Conservation (phyloP, 1,140 invertebrate species). For the Drosophila sturtevanti region DNA sequence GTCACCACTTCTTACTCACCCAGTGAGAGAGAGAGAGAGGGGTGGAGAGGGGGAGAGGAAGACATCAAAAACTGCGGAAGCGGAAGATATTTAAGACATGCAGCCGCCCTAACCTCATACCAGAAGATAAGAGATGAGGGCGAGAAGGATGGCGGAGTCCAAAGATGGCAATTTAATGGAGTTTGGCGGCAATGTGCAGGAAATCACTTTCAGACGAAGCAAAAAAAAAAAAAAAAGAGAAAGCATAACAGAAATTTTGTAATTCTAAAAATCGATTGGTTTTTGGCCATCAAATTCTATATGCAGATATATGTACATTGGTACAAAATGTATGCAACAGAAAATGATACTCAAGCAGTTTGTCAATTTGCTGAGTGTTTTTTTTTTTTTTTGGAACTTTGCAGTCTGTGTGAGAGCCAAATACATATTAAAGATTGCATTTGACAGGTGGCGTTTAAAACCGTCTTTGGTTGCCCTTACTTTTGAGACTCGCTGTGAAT, state of each 20-base stretch:
- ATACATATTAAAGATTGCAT: conserved; percentile 24
- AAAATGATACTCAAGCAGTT: conserved; percentile 52
- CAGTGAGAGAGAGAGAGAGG: conserved; percentile 8
- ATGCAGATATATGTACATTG: conserved; percentile 49
- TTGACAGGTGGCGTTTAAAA: conserved; percentile 23
- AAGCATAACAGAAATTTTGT: conserved; percentile 15
- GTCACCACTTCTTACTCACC: neutral
- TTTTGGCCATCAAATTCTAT: conserved; percentile 63
- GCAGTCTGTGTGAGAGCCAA: neutral
- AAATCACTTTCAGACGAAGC: conserved; percentile 51
- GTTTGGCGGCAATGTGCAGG: conserved; percentile 49
- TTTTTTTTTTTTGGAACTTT: conserved; percentile 5
- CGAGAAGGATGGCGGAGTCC: neutral
- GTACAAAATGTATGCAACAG: conserved; percentile 53
- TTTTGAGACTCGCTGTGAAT: conserved; percentile 35
- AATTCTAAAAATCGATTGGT: conserved; percentile 61
- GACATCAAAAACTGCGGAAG: conserved; percentile 74
- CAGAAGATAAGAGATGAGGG: conserved; percentile 31
- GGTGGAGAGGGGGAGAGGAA: conserved; percentile 45
- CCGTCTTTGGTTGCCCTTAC: conserved; percentile 40
- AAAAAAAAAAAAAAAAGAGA: neutral
- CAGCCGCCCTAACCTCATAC: conserved; percentile 23
- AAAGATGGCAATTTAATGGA: conserved; percentile 44
- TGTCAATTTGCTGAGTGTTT: conserved; percentile 32
- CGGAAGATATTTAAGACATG: conserved; percentile 67